Evolutionary conservation across 2,888 invertebrate species (phyloP), one percentile per base, ranked within the genome.

Genomic region (Xylocampa areola): DNA sequence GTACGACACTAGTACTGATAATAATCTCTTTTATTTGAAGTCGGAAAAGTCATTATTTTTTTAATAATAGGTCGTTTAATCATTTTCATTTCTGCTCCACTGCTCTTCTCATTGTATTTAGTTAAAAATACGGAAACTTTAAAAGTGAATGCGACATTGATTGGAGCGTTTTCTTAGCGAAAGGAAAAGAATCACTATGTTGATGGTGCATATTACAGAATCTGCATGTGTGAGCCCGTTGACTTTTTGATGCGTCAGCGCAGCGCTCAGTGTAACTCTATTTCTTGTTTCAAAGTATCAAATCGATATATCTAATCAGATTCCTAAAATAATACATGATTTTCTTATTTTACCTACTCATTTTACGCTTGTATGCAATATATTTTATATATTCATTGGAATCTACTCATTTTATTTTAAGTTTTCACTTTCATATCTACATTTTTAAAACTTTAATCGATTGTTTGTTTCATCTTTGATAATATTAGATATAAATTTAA

Each of bases 1-100:
- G 60, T 52, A 64, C 30, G 53, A 61, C 58, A 65, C 25, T 27
- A 40, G 51, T 39, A 27, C 50, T 48, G 33, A 30, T 43, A 40
- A 30, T 50, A 47, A 43, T 16, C 39, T 30, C 39, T 21, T 37
- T 29, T 27, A 27, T 27, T 29, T n/a, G 16, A 32, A 23, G 23
- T 25, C 23, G 19, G 11, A 32, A 40, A 36, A 13, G 6, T 53
- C 14, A 19, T 11, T 40, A 40, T 33, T 48, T 43, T 51, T 43
- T 36, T 39, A 54, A 57, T 51, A 54, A 51, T 54, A 45, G 51
- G 29, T 47, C 23, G 36, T 50, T 16, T 8, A 23, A 33, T 51
- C 14, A 43, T 33, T 47, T 39, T 44, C 8, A 21, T 44, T 61
- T 32, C 13, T 39, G 40, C 35, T 40, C 39, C 19, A 4, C 10